Evolutionary conservation across 2,888 invertebrate species (phyloP), one percentile per base, ranked within the genome.

Genomic region (Idaea aversata): DNA sequence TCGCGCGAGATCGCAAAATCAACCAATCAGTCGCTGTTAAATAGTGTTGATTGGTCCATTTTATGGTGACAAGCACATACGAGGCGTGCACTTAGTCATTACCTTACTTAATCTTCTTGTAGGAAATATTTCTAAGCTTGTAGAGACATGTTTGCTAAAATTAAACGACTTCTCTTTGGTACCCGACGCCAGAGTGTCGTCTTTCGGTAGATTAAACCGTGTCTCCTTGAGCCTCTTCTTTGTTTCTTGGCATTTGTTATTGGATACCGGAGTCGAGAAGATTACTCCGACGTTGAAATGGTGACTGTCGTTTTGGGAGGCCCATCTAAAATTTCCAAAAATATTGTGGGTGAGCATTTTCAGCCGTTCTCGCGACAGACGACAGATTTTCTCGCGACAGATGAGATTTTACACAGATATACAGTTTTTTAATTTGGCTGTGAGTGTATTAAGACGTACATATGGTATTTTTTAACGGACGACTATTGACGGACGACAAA

Each of bases 251-350:
- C 90, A 90, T 65, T 94, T 87, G 72, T 75, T 79, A 57, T 87
- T 84, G 0, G 86, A 80, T 35, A 97, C 96, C 0, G 97, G 97
- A 3, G 97, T 97, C 5, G 97, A 97, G 78, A 97, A 97, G 69
- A 96, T 97, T 0, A 97, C 96, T 70, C 96, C 95, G 0, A 94
- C 94, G 72, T 93, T 92, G 61, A 93, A 91, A 71, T 94, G 91
- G 60, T 94, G 88, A 73, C 93, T 89, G 74, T 95, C 95, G 69
- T 95, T 94, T 78, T 94, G 94, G 4, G 95, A 95, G 0, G 88
- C 89, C 81, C 95, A 95, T 73, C 95, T 94, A 72, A 36, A 79
- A 77, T 70, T 62, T 61, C 61, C 57, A 65, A 2, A 3, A 34
- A 35, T n/a, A n/a, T n/a, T n/a, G n/a, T n/a, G n/a, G n/a, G n/a